These are phyloP conservation scores for Clarias macrocephalus DNA, from an alignment of 2,113 vertebrate genomes.

Conservation along the genomic window DNA sequence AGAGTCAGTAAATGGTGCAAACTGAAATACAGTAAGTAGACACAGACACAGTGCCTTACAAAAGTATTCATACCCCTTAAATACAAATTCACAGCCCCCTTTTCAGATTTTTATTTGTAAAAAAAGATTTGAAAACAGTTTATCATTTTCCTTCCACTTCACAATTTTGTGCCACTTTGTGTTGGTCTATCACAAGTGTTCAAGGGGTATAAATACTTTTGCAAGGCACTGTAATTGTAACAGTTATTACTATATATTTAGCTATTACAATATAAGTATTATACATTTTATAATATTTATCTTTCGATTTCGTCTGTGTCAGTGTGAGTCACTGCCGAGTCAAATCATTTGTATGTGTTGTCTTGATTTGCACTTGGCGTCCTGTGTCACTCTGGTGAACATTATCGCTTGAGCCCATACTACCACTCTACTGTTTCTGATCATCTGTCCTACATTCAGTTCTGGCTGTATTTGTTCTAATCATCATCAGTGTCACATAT, in stretches of 20 bases:
- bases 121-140: no score
- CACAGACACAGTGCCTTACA: no score
- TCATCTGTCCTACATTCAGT: neutral
- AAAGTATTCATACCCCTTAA: no score
- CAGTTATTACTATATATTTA: neutral
- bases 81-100: no score
- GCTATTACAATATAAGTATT: neutral
- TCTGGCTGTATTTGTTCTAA: neutral
- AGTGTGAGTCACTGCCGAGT: neutral
- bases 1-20: neutral
- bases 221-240: neutral
- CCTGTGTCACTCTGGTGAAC: neutral
- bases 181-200: no score
- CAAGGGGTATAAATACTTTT: no score
- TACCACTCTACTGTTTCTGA: neutral
- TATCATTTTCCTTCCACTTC: no score
- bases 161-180: no score
- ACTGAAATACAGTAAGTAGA: neutral
- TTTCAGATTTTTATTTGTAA: no score
- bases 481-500: neutral
- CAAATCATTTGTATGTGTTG: neutral
- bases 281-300: neutral
- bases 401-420: neutral
- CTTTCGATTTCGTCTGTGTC: neutral
- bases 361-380: neutral